Base-by-base conservation (phyloP, 2,113 vertebrate genomes). In the Ammodytes dubius region DNA sequence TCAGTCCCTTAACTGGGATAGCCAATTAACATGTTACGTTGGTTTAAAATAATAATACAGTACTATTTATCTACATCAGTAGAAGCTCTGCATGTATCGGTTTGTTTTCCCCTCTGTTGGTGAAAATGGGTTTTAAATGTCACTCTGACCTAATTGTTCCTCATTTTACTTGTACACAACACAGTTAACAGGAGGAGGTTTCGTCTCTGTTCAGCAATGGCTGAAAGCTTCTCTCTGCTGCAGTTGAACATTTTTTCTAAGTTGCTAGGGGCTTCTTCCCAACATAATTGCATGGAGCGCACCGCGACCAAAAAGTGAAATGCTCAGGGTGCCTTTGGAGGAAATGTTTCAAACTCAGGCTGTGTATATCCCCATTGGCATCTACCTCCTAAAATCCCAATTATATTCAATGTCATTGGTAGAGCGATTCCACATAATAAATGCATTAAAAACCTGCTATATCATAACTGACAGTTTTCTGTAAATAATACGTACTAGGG, bases 221-320 rank as follows among this genome's bases (percentile, higher is more conserved):
- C 64, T 57, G 14, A 56, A 35, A 53, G 57, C 58, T 67, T 74
- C 64, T 77, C 43, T 61, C 27, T 74, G 46, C 72, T 74, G 56
- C n/a, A 50, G 57, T 74, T 70, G 43, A 72, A 68, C 17, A 77
- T 85, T 77, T 77, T 77, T 74, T 68, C 50, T 75, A 17, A 5
- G 17, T 37, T 27, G 67, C 77, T 61, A n/a, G 37, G 19, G n/a
- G 19, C 19, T 76, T 77, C 61, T 70, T 45, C 47, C n/a, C 35
- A 27, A 27, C 37, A 63, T 58, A 71, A 72, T 57, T 45, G 56
- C 39, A 79, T 68, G 67, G 50, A 57, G 43, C 0, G 5, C 59
- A 57, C 58, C 37, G 56, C 0, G 5, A 27, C 54, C 66, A 74
- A 74, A 80, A 78, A 86, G 50, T 58, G 65, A 58, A 45, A 70